Percentiles rank a stretch among this genome's conserved stretches.
phyloP scores from a whole-genome alignment of 2,797 vertebrate species.

The Pagetopsis macropterus region DNA sequence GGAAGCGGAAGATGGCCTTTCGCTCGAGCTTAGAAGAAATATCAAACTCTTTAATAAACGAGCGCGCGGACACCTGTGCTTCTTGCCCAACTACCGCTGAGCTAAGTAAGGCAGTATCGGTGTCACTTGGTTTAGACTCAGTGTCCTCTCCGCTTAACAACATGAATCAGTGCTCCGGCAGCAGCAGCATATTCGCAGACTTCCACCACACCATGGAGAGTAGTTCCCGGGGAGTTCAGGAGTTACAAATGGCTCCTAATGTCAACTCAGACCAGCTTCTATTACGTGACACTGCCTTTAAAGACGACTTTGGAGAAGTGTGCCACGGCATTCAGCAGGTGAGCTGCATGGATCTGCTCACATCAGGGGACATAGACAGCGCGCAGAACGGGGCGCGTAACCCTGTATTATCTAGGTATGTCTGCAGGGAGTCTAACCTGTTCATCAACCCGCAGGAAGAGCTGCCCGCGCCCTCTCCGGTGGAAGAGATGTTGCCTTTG shows the following conservation, averaged over 20 bases:
- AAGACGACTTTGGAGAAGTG: constrained; percentile 57
- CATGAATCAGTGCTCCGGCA: constrained; percentile 35
- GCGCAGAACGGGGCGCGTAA: constrained; percentile 55
- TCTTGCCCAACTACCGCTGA: constrained; percentile 52
- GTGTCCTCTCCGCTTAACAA: constrained; percentile 47
- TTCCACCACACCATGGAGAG: constrained; percentile 26
- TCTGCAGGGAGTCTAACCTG: constrained; percentile 63
- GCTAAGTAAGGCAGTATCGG: constrained; percentile 74
- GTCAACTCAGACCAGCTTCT: constrained; percentile 19
- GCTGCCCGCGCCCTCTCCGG: constrained; percentile 29
- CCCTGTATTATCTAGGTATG: constrained; percentile 55
- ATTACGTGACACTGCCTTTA: neutral
- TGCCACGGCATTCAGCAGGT: constrained; percentile 57
- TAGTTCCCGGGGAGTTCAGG: constrained; percentile 19
- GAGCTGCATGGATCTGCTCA: constrained; percentile 76
- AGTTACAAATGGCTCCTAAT: constrained; percentile 21
- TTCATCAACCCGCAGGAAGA: constrained; percentile 41
- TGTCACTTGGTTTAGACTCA: constrained; percentile 73
- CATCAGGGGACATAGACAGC: constrained; percentile 47
- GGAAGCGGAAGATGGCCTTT: constrained; percentile 57
- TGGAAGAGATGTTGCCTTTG: constrained; percentile 41
- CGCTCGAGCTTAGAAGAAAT: constrained; percentile 35
- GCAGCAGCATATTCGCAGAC: constrained; percentile 44
- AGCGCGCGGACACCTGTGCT: constrained; percentile 36
- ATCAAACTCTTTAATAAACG: constrained; percentile 34